Evolutionary conservation across 2,888 invertebrate genomes (phyloP), one percentile per base, ranked within the genome.

Genomic region (Euzophera pinguis): DNA sequence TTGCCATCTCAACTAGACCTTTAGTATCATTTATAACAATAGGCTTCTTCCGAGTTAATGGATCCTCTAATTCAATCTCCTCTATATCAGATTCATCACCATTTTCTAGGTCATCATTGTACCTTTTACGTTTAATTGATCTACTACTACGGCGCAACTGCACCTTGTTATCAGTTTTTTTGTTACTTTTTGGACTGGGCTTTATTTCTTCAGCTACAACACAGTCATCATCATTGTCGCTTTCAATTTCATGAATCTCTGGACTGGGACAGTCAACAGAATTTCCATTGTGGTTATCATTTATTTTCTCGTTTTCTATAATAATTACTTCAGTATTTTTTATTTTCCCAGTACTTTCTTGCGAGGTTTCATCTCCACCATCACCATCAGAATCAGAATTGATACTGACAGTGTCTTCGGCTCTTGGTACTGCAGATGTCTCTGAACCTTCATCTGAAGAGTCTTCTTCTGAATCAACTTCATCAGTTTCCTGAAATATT

Each of bases 11-110:
- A 1, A 93, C 93, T 58, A 94, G 81, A 52, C 92, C 89, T 74
- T 94, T 95, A 1, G 95, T 94, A 67, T 95, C 94, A 73, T 93
- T 95, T 0, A 94, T 93, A 43, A 94, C 92, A 58, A 94, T 93
- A 1, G 83, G 69, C 59, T 68, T 64, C 63, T 75, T 81, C 8
- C 71, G 67, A 54, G 71, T 64, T 9, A 93, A 68, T 2, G 92
- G 91, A 80, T 94, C 93, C 60, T 91, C 91, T 1, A 91, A 88
- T 37, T 91, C 71, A 2, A 94, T 89, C 76, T 94, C 93, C 69
- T 94, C 93, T 53, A 93, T 84, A 62, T 94, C 94, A 9, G 93
- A 93, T 57, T 91, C 92, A 62, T 91, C 91, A 7, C 91, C 91
- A 57, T 91, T 90, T 52, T 91, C 91, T 8, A 84, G 63, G 57